Conservation (phyloP, 2,113 vertebrate genomes). For the Glaucidium brasilianum region DNA sequence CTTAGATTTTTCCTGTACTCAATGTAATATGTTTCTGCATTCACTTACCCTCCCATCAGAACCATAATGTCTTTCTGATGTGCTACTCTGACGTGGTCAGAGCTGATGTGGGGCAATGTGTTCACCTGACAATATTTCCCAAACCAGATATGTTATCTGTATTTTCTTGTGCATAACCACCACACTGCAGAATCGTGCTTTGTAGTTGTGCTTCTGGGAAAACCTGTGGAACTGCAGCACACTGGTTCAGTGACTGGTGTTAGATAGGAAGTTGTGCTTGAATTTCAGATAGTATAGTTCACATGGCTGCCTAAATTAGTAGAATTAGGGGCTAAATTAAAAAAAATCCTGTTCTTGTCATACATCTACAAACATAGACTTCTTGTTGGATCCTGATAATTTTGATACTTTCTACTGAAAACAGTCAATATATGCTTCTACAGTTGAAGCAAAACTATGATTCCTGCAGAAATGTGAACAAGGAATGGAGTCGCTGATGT, state of each 20-base stretch:
- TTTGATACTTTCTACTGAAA: background rate
- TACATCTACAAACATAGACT: background rate
- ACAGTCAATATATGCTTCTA: background rate
- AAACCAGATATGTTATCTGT: background rate
- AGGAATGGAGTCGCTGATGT: background rate
- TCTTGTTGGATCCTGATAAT: background rate
- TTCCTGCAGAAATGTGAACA: background rate
- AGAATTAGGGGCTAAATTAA: background rate
- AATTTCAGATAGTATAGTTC: background rate
- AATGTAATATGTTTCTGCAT: background rate
- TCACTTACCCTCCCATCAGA: conserved; percentile 2
- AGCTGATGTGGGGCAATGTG: background rate
- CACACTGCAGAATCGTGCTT: background rate
- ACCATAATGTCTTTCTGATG: background rate
- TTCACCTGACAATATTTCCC: conserved; percentile 18
- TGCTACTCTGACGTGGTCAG: background rate
- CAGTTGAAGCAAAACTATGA: background rate
- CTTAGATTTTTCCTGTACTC: conserved; percentile 25
- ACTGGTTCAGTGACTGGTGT: background rate
- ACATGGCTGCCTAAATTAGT: background rate
- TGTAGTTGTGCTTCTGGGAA: background rate
- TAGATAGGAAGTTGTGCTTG: background rate
- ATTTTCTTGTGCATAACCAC: background rate
- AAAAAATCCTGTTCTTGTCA: background rate
- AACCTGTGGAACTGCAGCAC: background rate